Percentiles rank a stretch among this genome's conserved stretches.
Conservation (phyloP, 2,113 vertebrate genomes). For the Scolopax mira region DNA sequence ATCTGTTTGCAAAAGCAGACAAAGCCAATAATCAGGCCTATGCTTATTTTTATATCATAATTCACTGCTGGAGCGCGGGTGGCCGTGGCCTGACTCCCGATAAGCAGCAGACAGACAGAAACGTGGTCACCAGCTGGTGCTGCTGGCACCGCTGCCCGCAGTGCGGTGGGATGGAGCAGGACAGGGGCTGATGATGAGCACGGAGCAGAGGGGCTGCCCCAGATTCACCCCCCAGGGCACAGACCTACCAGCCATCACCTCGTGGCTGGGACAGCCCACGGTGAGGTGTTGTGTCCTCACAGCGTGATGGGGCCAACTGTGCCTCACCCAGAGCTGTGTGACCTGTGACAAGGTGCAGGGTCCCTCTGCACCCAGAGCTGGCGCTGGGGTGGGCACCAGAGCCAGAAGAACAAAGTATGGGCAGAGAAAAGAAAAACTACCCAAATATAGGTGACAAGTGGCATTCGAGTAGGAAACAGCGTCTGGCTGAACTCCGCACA, state of each 20-base stretch:
- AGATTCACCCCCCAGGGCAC: neutral
- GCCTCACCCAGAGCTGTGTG: rapidly evolving
- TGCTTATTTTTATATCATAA: conserved; percentile 47
- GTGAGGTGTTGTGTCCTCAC: rapidly evolving
- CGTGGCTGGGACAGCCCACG: rapidly evolving
- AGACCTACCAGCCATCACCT: rapidly evolving
- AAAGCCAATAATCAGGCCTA: conserved; percentile 40
- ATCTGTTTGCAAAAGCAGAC: conserved; percentile 49
- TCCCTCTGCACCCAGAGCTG: neutral
- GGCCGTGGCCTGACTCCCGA: conserved; percentile 36
- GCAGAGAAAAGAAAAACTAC: neutral
- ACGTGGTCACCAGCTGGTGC: conserved; percentile 26
- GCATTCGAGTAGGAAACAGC: neutral
- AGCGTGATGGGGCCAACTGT: rapidly evolving
- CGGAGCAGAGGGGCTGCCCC: neutral
- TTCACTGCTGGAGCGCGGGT: neutral
- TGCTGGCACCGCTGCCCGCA: neutral
- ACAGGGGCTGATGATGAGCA: neutral
- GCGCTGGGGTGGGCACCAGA: neutral
- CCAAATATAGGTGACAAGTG: conserved; percentile 27
- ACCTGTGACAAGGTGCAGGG: rapidly evolving
- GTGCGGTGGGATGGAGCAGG: neutral
- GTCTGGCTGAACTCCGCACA: neutral
- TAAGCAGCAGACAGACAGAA: conserved; percentile 13
- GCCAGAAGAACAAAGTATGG: neutral